Percentiles rank a stretch among this genome's conserved stretches.
Evolutionary conservation across 2,888 invertebrate genomes (phyloP).

Genomic region (Ochropleura leucogaster): DNA sequence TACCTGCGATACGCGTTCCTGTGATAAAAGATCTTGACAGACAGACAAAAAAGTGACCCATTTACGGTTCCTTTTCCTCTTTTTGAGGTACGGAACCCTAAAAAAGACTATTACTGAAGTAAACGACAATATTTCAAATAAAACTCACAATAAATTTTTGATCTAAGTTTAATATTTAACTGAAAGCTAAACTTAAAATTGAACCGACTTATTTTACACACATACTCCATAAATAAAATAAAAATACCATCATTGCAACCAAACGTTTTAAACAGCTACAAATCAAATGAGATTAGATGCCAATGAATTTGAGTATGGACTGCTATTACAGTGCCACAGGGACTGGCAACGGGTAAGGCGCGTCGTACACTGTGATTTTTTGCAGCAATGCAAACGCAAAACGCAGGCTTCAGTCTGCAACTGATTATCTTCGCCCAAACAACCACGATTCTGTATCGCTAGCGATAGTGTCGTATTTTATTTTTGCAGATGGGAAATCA

Average conservation of each 20-base stretch:
- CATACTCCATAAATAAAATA: constrained; percentile 6
- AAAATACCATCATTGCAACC: not conserved
- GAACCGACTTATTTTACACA: not conserved
- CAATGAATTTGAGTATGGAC: constrained; percentile 54
- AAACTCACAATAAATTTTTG: not conserved
- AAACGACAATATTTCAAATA: not conserved
- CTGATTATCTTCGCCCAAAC: not conserved
- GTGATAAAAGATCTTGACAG: too few species aligned
- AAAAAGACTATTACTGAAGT: not conserved
- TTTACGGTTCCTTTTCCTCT: too few species aligned
- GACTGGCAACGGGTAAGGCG: constrained; percentile 25
- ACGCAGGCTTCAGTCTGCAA: too few species aligned
- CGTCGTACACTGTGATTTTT: not conserved
- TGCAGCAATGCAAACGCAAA: not conserved
- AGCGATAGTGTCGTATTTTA: not conserved
- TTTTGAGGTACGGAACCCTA: too few species aligned
- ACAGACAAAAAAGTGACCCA: too few species aligned
- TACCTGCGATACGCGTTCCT: too few species aligned
- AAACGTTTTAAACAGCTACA: constrained; percentile 19
- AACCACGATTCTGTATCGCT: not conserved
- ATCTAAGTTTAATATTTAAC: not conserved
- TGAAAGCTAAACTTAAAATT: not conserved
- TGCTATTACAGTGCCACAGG: constrained; percentile 40
- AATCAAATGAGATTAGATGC: constrained; percentile 54
- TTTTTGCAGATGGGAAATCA: too few species aligned